Conservation (phyloP, 1,140 invertebrate genomes). For the Gerris buenoi region DNA sequence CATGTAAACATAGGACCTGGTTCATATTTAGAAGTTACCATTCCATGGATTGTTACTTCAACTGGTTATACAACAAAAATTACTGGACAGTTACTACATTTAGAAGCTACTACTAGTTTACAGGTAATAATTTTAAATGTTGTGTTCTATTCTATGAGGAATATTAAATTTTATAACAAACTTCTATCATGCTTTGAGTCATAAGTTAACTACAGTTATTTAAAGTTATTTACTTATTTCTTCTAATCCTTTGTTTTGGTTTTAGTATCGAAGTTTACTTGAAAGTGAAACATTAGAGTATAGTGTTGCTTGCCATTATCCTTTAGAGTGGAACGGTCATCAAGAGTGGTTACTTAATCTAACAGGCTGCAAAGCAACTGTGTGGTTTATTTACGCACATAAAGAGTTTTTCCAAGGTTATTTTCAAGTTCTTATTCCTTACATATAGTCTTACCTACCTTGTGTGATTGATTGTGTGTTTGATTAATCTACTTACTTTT, state of each 20-base stretch:
- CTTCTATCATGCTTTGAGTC: too few species aligned
- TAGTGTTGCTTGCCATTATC: constrained; percentile 68
- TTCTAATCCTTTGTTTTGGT: constrained; percentile 12
- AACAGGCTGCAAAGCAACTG: constrained; percentile 84
- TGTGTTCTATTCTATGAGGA: background rate
- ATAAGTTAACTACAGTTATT: too few species aligned
- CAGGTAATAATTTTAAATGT: constrained; percentile 32
- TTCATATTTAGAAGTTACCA: constrained; percentile 86
- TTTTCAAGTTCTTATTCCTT: too few species aligned
- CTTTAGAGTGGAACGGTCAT: constrained; percentile 83
- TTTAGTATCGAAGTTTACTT: constrained; percentile 65
- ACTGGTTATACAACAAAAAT: constrained; percentile 80
- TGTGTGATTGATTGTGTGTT: too few species aligned
- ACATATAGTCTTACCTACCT: too few species aligned
- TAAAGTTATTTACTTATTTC: too few species aligned
- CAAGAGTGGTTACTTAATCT: constrained; percentile 81
- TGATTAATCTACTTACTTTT: too few species aligned
- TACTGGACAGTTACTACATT: constrained; percentile 77
- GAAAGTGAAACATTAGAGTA: constrained; percentile 92
- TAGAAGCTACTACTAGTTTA: constrained; percentile 87
- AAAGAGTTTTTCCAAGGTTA: constrained; percentile 85
- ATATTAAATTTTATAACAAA: too few species aligned
- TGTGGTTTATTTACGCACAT: constrained; percentile 81
- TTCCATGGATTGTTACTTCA: constrained; percentile 77
- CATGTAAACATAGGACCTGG: constrained; percentile 86